These are phyloP conservation scores for Lymantria dispar DNA, from an alignment of 2,888 invertebrate species.

Conservation along the genomic window DNA sequence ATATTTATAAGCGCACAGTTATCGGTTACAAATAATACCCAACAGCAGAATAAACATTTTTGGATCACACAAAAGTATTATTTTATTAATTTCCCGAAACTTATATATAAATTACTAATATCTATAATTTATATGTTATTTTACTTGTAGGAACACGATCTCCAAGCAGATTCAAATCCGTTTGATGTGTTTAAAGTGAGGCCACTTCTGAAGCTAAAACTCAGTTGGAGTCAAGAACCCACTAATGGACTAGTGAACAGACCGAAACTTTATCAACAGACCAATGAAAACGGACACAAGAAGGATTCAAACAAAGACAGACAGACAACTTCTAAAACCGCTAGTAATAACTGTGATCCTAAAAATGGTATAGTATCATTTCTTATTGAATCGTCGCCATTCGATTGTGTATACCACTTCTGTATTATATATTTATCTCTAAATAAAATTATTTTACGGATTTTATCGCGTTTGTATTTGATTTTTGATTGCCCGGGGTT, in stretches of 20 bases:
- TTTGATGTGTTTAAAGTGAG: constrained; percentile 90
- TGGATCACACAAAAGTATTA: too few relatives aligned
- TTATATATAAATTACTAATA: too few relatives aligned
- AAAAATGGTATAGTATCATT: constrained; percentile 57
- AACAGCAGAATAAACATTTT: too few relatives aligned
- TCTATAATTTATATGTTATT: too few relatives aligned
- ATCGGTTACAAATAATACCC: too few relatives aligned
- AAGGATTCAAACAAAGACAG: constrained; percentile 63
- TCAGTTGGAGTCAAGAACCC: constrained; percentile 91
- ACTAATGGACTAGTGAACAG: constrained; percentile 85
- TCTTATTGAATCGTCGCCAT: not conserved
- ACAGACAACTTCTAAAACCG: constrained; percentile 50
- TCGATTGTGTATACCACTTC: too few relatives aligned
- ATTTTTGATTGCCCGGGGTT: too few relatives aligned
- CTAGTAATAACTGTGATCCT: constrained; percentile 46
- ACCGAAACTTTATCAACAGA: constrained; percentile 82
- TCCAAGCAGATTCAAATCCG: constrained; percentile 77
- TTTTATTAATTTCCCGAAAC: too few relatives aligned
- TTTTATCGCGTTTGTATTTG: too few relatives aligned
- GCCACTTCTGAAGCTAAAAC: constrained; percentile 91
- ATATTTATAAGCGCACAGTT: too few relatives aligned
- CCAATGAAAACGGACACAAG: constrained; percentile 60
- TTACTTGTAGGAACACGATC: constrained; percentile 57
- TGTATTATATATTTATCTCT: too few relatives aligned
- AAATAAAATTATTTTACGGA: too few relatives aligned